A percentile compares a stretch with the other conserved stretches of the same genome.
Conservation (phyloP, 2,888 invertebrate species). For the Teinopalpus imperialis region DNA sequence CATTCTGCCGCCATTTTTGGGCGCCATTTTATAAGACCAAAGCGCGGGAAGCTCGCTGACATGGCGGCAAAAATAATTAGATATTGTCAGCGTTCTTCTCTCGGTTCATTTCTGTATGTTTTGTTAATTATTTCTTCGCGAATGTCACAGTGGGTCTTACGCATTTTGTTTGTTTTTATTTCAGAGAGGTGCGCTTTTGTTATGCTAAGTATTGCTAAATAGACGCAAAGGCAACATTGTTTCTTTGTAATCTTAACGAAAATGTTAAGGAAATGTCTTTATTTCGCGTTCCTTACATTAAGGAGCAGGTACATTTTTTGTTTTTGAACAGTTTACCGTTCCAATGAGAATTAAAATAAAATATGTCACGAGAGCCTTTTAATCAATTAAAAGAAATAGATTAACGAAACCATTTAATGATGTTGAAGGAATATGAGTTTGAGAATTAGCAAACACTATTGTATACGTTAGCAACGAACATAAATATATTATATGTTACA, state of each 20-base stretch:
- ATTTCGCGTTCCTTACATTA: conserved; percentile 25
- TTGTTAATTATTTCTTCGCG: conserved; percentile 73
- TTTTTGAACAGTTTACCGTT: conserved; percentile 28
- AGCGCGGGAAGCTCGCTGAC: conserved; percentile 73
- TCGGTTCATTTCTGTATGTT: conserved; percentile 74
- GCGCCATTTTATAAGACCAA: conserved; percentile 58
- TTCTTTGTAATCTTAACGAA: conserved; percentile 47
- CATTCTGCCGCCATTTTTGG: conserved; percentile 33
- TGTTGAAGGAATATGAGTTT: no score
- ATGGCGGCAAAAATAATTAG: conserved; percentile 77
- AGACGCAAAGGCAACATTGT: conserved; percentile 39
- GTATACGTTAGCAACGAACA: no score
- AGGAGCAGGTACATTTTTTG: conserved; percentile 30
- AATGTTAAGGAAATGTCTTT: conserved; percentile 32
- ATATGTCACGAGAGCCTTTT: conserved; percentile 1
- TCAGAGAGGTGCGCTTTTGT: conserved; percentile 42
- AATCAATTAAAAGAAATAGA: neutral
- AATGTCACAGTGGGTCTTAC: conserved; percentile 42
- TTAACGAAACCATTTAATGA: no score
- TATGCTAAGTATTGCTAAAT: conserved; percentile 46
- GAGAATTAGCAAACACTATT: no score
- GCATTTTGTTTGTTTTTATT: conserved; percentile 31
- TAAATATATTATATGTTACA: no score
- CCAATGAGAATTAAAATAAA: conserved; percentile 10
- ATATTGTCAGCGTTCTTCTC: conserved; percentile 64